Percentiles rank a stretch among this genome's conserved stretches.
Evolutionary conservation across 2,113 vertebrate species (phyloP).

Genomic region (Poeciliopsis retropinna): DNA sequence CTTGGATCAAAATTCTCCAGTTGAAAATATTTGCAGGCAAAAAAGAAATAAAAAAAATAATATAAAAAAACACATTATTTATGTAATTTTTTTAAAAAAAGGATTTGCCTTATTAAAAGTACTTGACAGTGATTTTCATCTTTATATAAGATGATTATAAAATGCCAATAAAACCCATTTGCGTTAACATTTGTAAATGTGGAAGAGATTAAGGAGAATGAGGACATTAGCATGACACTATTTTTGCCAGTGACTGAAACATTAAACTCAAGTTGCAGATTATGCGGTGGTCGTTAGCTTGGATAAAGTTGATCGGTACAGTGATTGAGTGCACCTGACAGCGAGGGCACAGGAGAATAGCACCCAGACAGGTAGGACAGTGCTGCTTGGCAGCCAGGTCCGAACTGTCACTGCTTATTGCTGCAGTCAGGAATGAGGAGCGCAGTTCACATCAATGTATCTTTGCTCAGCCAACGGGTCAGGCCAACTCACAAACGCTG

Average conservation of each 20-base stretch:
- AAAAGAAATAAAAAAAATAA: too few relatives aligned
- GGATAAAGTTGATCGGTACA: constrained; percentile 63
- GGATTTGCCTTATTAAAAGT: too few relatives aligned
- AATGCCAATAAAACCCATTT: not conserved
- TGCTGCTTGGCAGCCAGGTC: constrained; percentile 72
- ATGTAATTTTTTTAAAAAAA: too few relatives aligned
- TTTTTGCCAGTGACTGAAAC: not conserved
- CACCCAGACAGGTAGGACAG: constrained; percentile 58
- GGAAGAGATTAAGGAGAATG: too few relatives aligned
- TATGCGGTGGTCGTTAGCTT: constrained; percentile 13
- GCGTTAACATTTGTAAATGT: not conserved
- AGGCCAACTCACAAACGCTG: not conserved
- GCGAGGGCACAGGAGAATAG: constrained; percentile 61
- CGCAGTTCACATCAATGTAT: constrained; percentile 55
- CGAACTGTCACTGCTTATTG: constrained; percentile 73
- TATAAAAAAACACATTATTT: too few relatives aligned
- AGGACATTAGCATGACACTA: not conserved
- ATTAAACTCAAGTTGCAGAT: constrained; percentile 1
- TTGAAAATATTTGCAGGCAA: too few relatives aligned
- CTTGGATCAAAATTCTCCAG: too few relatives aligned
- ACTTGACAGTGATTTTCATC: too few relatives aligned
- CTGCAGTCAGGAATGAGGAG: constrained; percentile 57
- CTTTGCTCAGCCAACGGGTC: constrained; percentile 60
- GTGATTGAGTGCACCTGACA: constrained; percentile 78
- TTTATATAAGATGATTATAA: too few relatives aligned